phyloP scores from a whole-genome alignment of 2,113 vertebrate species.

The Puma concolor region DNA sequence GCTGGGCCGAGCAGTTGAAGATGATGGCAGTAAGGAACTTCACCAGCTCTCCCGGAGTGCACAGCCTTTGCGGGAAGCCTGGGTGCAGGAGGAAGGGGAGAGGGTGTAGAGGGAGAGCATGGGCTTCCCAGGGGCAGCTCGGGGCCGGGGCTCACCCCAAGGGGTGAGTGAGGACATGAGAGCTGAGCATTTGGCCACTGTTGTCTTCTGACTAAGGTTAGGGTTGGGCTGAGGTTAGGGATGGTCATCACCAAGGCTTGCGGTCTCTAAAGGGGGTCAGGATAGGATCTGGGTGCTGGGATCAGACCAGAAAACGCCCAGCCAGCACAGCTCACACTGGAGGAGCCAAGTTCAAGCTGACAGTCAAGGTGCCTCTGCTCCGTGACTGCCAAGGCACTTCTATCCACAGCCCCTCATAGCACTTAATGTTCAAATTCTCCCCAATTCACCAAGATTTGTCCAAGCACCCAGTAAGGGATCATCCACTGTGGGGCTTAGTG shows the following conservation, averaged over 20 bases:
- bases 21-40: constrained; percentile 91
- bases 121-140: neutral
- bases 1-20: constrained; percentile 89
- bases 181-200: neutral
- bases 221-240: neutral
- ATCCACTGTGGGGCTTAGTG: neutral
- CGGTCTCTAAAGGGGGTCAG: neutral
- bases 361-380: neutral
- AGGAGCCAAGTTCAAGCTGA: neutral
- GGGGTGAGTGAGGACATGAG: neutral
- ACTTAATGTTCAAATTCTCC: neutral
- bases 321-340: neutral
- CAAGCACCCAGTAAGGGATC: neutral
- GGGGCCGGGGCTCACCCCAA: neutral
- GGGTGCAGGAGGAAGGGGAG: constrained; percentile 1
- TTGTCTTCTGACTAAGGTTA: neutral
- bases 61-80: constrained; percentile 86
- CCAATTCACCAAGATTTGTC: neutral
- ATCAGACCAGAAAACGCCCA: neutral
- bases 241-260: neutral
- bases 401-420: neutral
- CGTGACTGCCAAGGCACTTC: neutral
- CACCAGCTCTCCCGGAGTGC: constrained; percentile 81
- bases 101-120: neutral
- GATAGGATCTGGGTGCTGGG: neutral